Percentiles rank a stretch among this genome's conserved stretches.
Evolutionary conservation across 1,140 invertebrate genomes (phyloP).

Genomic region (Eubasilissa regina): DNA sequence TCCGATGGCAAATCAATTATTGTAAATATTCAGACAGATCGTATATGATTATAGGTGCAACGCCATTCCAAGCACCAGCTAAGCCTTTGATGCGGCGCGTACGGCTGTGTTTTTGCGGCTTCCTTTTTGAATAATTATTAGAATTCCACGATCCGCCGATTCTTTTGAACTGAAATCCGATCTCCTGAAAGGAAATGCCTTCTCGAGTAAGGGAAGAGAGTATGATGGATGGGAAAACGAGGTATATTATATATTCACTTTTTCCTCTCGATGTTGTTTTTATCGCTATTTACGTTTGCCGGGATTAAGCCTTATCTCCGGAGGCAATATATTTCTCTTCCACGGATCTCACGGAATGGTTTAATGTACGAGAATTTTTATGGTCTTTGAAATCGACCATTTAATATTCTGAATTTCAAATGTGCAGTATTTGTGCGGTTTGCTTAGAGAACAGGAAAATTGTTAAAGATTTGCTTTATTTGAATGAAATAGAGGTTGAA

Average conservation of each 20-base stretch:
- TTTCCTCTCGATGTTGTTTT: constrained; percentile 35
- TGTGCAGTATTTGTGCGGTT: not conserved
- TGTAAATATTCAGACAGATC: no score
- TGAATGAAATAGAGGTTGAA: no score
- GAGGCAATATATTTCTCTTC: constrained; percentile 43
- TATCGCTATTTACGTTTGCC: constrained; percentile 39
- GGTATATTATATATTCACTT: constrained; percentile 2
- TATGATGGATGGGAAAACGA: constrained; percentile 6
- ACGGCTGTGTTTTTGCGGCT: constrained; percentile 28
- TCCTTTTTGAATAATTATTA: constrained; percentile 57
- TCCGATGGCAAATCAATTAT: no score
- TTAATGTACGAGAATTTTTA: not conserved
- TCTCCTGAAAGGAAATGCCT: constrained; percentile 36
- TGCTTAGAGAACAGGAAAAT: no score
- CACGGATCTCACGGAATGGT: constrained; percentile 13
- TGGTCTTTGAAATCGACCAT: constrained; percentile 3
- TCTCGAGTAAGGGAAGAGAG: not conserved
- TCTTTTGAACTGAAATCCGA: constrained; percentile 46
- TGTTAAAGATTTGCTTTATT: no score
- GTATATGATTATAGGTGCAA: no score
- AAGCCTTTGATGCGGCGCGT: constrained; percentile 50
- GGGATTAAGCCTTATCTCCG: constrained; percentile 36
- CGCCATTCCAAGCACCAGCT: not conserved
- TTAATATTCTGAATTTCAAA: constrained; percentile 25
- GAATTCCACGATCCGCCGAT: constrained; percentile 44